Evolutionary conservation across 2,113 vertebrate genomes (phyloP).

Genomic region (Paedocypris sp.): DNA sequence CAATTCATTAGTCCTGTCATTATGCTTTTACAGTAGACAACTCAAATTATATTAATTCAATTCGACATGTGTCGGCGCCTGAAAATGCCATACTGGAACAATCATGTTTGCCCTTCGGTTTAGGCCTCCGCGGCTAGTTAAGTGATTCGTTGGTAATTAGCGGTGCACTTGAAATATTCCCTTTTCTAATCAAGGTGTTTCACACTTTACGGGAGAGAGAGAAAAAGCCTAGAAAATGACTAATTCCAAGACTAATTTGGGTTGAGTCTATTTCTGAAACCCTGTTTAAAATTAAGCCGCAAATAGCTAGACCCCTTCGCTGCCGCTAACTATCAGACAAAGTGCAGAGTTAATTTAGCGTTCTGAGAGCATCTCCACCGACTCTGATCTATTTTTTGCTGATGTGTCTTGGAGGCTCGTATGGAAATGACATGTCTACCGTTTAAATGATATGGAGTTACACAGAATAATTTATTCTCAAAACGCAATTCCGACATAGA

Average conservation of each 20-base stretch:
- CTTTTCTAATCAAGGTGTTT: conserved; percentile 2
- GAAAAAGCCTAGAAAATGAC: neutral
- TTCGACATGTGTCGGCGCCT: neutral
- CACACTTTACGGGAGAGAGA: neutral
- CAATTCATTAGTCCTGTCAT: neutral
- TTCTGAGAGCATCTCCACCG: too few species aligned
- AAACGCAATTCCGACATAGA: too few species aligned
- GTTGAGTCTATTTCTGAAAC: neutral
- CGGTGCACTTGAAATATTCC: neutral
- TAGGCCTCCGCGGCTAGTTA: neutral
- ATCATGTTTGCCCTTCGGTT: neutral
- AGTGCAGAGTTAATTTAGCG: too few species aligned
- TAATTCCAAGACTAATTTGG: neutral
- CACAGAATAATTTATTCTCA: too few species aligned
- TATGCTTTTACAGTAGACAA: neutral
- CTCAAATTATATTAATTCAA: neutral
- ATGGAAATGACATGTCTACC: too few species aligned
- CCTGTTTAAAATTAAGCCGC: neutral
- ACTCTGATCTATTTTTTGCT: too few species aligned
- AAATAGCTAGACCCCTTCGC: neutral
- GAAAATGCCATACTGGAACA: neutral
- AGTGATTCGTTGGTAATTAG: neutral
- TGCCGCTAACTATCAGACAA: neutral
- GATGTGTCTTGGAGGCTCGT: too few species aligned
- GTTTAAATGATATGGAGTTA: too few species aligned